phyloP scores from a whole-genome alignment of 2,888 invertebrate species.

The Heteropelma amictum region DNA sequence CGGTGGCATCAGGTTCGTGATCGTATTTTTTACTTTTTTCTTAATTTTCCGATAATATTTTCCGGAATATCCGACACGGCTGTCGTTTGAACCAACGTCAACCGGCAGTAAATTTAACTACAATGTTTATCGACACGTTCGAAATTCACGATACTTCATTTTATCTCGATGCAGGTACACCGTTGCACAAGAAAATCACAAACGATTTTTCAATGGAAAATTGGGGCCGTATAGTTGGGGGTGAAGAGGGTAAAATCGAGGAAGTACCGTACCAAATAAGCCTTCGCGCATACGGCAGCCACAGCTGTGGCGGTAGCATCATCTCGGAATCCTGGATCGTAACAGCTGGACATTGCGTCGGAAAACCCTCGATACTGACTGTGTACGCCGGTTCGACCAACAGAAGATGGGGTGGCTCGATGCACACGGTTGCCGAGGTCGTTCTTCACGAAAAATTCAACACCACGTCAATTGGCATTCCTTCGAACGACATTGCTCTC shows the following conservation, averaged over 20 bases:
- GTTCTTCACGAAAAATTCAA: slow-evolving; percentile 42
- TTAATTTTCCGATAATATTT: too few species aligned
- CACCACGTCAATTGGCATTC: not conserved
- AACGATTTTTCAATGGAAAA: slow-evolving; percentile 21
- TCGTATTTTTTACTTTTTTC: too few species aligned
- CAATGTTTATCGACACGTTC: too few species aligned
- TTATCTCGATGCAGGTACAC: too few species aligned
- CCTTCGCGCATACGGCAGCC: slow-evolving; percentile 70
- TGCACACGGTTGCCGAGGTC: slow-evolving; percentile 34
- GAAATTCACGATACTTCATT: too few species aligned
- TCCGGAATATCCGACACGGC: too few species aligned
- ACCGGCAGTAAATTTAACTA: too few species aligned
- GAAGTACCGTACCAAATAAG: slow-evolving; percentile 79
- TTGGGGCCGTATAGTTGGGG: slow-evolving; percentile 77
- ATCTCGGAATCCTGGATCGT: slow-evolving; percentile 79
- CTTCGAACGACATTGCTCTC: slow-evolving; percentile 79
- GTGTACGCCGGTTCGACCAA: slow-evolving; percentile 78
- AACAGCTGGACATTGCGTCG: slow-evolving; percentile 81
- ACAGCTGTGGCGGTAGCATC: slow-evolving; percentile 81
- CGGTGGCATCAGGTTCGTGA: too few species aligned
- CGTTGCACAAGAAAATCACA: not conserved
- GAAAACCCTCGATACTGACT: slow-evolving; percentile 75
- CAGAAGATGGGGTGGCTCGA: slow-evolving; percentile 20
- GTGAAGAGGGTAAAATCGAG: slow-evolving; percentile 78
- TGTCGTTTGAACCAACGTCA: too few species aligned